phyloP scores from a whole-genome alignment of 2,797 vertebrate species.

The Gymnocypris eckloni region DNA sequence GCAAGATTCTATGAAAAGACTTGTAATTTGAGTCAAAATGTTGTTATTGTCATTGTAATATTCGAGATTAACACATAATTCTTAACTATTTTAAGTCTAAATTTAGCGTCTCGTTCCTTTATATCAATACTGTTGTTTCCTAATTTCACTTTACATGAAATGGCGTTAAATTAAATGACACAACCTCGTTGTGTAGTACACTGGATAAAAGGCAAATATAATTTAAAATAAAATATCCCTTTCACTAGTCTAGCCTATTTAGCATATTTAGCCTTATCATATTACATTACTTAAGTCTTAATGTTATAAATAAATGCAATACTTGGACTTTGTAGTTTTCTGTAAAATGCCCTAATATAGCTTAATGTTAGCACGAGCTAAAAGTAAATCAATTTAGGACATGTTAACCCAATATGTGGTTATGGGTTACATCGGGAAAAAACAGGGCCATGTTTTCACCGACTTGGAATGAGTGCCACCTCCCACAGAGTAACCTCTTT shows the following conservation, averaged over 20 bases:
- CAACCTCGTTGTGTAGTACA: neutral
- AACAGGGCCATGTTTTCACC: conserved; percentile 55
- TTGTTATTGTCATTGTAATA: neutral
- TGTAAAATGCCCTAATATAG: conserved; percentile 36
- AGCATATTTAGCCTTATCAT: neutral
- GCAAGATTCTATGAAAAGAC: neutral
- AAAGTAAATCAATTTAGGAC: neutral
- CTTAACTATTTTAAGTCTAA: neutral
- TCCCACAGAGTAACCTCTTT: conserved; percentile 77
- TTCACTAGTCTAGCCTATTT: neutral
- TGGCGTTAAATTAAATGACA: neutral
- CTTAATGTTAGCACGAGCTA: conserved; percentile 81
- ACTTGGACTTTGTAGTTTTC: neutral
- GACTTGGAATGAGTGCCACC: conserved; percentile 78
- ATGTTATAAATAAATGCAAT: neutral
- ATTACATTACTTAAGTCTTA: neutral
- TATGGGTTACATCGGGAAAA: conserved; percentile 52
- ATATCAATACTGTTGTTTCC: neutral
- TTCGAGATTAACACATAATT: neutral
- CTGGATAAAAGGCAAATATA: neutral
- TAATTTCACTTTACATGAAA: neutral
- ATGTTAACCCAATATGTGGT: neutral
- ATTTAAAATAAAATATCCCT: neutral
- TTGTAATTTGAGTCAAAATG: neutral
- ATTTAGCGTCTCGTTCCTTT: neutral